phyloP scores from a whole-genome alignment of 2,113 vertebrate genomes.

The Rhabdomys dilectus region DNA sequence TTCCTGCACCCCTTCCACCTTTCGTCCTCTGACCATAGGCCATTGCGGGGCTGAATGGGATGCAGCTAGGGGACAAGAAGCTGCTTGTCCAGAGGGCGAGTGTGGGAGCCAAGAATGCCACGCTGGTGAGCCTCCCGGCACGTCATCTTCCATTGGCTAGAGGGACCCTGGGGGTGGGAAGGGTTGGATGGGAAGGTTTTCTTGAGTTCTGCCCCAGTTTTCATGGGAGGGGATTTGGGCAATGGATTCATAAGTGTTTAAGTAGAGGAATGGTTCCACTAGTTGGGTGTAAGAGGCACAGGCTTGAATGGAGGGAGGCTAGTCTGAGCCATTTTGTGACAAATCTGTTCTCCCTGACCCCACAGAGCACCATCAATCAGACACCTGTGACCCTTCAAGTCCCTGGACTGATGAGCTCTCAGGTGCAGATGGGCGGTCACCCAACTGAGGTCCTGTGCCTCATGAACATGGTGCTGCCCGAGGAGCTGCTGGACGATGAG shows the following conservation, averaged over 20 bases:
- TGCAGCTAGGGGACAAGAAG: constrained; percentile 97
- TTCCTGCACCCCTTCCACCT: constrained; percentile 3
- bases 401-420: constrained; percentile 94
- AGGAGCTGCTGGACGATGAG: constrained; percentile 95
- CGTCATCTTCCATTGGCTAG: constrained; percentile 83
- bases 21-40: constrained; percentile 85
- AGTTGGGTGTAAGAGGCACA: background rate
- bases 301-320: background rate
- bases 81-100: constrained; percentile 96
- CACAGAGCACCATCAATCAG: constrained; percentile 95
- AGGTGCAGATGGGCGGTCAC: constrained; percentile 95
- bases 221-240: background rate
- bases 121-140: constrained; percentile 89
- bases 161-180: constrained; percentile 47
- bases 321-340: background rate
- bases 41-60: constrained; percentile 94
- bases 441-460: constrained; percentile 95
- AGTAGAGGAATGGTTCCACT: background rate
- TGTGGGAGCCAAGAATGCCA: constrained; percentile 96
- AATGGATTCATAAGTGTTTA: too few species aligned
- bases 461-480: constrained; percentile 97
- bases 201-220: background rate
- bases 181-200: constrained; percentile 11
- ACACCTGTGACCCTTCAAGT: constrained; percentile 96
- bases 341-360: rapidly evolving